phyloP scores from a whole-genome alignment of 2,797 vertebrate genomes.

The Jordanella pulchra region DNA sequence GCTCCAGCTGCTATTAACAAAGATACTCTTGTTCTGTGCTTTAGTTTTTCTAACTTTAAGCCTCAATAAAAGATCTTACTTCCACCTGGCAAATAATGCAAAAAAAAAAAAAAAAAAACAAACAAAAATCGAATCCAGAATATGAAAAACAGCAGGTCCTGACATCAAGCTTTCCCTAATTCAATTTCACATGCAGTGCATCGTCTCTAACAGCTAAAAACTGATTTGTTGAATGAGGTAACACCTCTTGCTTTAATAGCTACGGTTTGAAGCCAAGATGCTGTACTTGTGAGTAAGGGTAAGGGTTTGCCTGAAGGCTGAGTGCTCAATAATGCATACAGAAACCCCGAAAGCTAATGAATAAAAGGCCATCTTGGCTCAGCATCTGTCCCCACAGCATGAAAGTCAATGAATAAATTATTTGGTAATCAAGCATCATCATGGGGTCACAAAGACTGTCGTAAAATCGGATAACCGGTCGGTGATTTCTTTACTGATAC shows the following conservation, averaged over 20 bases:
- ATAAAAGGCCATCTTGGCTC: slow-evolving; percentile 48
- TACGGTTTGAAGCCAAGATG: background rate
- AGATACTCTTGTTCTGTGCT: slow-evolving; percentile 35
- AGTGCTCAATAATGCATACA: slow-evolving; percentile 54
- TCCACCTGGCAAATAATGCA: slow-evolving; percentile 16
- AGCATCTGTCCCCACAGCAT: slow-evolving; percentile 32
- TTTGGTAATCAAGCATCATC: slow-evolving; percentile 48
- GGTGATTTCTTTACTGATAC: slow-evolving; percentile 24
- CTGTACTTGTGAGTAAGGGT: slow-evolving; percentile 18
- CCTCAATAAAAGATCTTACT: slow-evolving; percentile 15
- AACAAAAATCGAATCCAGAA: background rate
- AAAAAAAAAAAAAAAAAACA: no score
- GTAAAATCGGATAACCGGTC: slow-evolving; percentile 23
- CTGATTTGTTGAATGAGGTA: slow-evolving; percentile 16
- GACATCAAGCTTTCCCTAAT: slow-evolving; percentile 1
- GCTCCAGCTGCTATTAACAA: slow-evolving; percentile 27
- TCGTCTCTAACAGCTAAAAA: slow-evolving; percentile 24
- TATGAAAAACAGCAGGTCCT: slow-evolving; percentile 1
- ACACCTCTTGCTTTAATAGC: slow-evolving; percentile 12
- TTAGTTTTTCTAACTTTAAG: slow-evolving; percentile 22
- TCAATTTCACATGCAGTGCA: background rate
- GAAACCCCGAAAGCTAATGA: slow-evolving; percentile 48
- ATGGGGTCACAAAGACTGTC: slow-evolving; percentile 23
- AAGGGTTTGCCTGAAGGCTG: slow-evolving; percentile 48
- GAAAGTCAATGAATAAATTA: slow-evolving; percentile 46